These are phyloP conservation scores for Megalurothrips usitatus DNA, from an alignment of 2,888 invertebrate genomes.

Conservation along the genomic window DNA sequence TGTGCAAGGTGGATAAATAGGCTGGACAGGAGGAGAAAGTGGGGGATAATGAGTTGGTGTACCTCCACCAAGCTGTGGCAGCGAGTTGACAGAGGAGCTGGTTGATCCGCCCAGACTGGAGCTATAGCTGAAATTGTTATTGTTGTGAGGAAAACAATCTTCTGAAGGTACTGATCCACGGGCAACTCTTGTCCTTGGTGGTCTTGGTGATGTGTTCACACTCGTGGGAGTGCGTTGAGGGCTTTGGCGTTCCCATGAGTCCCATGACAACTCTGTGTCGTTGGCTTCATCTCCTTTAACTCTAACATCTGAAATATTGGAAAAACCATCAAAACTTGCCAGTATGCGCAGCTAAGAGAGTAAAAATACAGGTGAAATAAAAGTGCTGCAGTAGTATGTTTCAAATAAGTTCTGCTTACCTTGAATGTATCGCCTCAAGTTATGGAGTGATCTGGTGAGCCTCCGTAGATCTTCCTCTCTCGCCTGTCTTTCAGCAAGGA, in stretches of 20 bases:
- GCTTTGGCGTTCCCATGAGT: slow-evolving; percentile 79
- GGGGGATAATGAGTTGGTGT: slow-evolving; percentile 41
- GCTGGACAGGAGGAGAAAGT: slow-evolving; percentile 39
- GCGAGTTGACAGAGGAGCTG: slow-evolving; percentile 32
- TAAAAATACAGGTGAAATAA: too few relatives aligned
- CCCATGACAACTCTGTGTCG: slow-evolving; percentile 74
- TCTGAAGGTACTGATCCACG: slow-evolving; percentile 58
- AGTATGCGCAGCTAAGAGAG: background rate
- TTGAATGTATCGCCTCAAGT: slow-evolving; percentile 71
- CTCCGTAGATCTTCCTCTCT: slow-evolving; percentile 77
- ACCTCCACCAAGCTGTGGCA: slow-evolving; percentile 43
- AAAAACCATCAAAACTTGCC: background rate
- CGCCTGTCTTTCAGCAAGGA: slow-evolving; percentile 62
- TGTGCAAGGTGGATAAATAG: slow-evolving; percentile 43
- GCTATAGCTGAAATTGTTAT: slow-evolving; percentile 48
- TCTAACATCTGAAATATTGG: slow-evolving; percentile 53
- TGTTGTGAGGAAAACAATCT: slow-evolving; percentile 50
- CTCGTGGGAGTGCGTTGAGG: slow-evolving; percentile 41
- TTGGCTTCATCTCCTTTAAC: slow-evolving; percentile 55
- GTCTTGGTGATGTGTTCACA: slow-evolving; percentile 50
- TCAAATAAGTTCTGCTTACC: slow-evolving; percentile 50
- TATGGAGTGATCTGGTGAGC: slow-evolving; percentile 77
- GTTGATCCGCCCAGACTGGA: slow-evolving; percentile 34
- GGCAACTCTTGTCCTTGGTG: slow-evolving; percentile 49
- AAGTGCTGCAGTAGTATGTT: too few relatives aligned